Percentiles rank a stretch among this genome's conserved stretches.
These are phyloP conservation scores for Oncopodura yosiiana DNA, from an alignment of 1,140 invertebrate genomes.

Conservation along the genomic window DNA sequence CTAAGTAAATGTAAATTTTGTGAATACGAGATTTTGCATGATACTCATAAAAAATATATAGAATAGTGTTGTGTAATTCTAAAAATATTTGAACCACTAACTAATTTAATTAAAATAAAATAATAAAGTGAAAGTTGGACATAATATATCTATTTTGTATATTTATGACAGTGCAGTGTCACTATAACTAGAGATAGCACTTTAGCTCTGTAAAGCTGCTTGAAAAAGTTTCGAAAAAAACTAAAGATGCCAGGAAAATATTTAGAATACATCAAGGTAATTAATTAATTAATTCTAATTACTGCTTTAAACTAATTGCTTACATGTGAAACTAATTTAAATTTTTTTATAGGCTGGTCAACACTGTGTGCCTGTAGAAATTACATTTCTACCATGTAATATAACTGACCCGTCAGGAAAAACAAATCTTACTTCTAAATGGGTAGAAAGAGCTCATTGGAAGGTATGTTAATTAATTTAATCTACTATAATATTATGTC, in stretches of 20 bases:
- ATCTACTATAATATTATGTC: not conserved
- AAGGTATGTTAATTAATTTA: slow-evolving; percentile 13
- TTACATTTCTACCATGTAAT: slow-evolving; percentile 15
- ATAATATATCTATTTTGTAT: too few relatives aligned
- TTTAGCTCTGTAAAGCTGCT: too few relatives aligned
- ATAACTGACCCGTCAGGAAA: not conserved
- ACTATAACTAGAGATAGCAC: too few relatives aligned
- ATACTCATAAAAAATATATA: too few relatives aligned
- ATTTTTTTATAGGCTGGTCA: slow-evolving; percentile 13
- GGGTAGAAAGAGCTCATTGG: slow-evolving; percentile 23
- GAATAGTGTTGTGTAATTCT: too few relatives aligned
- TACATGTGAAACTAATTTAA: not conserved
- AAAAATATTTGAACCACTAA: too few relatives aligned
- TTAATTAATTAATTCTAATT: not conserved
- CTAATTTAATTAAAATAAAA: too few relatives aligned
- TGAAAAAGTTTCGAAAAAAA: too few relatives aligned
- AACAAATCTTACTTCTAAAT: slow-evolving; percentile 19
- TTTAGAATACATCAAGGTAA: slow-evolving; percentile 29
- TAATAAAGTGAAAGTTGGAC: too few relatives aligned
- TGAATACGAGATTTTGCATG: too few relatives aligned
- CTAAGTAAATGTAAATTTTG: too few relatives aligned
- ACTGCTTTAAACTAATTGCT: not conserved
- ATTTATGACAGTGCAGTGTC: too few relatives aligned
- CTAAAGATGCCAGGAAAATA: slow-evolving; percentile 29
- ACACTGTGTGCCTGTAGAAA: slow-evolving; percentile 19